Evolutionary conservation across 1,140 invertebrate species (phyloP).

Genomic region (Marisa cornuarietis): DNA sequence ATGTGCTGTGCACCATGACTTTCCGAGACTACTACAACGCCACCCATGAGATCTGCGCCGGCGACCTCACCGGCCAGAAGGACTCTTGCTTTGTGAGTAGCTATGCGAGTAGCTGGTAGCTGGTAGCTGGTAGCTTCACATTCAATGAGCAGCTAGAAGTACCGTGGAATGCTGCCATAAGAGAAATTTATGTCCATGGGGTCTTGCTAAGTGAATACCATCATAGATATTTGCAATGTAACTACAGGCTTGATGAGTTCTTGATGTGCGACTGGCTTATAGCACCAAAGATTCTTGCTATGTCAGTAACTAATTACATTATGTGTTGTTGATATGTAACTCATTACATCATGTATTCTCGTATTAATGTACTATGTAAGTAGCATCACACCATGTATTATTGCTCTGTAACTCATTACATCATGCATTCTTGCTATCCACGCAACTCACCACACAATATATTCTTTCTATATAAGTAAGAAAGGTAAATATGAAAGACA

Average conservation of each 20-base stretch:
- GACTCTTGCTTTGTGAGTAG: constrained; percentile 3
- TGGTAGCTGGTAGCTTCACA: no score
- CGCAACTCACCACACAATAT: not conserved
- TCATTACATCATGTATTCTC: not conserved
- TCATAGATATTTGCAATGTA: not conserved
- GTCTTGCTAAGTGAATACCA: not conserved
- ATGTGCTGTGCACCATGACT: not conserved
- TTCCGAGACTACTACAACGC: not conserved
- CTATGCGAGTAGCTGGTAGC: no score
- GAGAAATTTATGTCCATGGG: not conserved
- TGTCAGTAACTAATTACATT: not conserved
- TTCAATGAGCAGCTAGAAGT: not conserved
- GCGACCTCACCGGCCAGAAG: not conserved
- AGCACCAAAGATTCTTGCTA: not conserved
- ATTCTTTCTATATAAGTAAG: not conserved
- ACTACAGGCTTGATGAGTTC: not conserved
- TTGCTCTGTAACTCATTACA: not conserved
- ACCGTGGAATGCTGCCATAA: not conserved
- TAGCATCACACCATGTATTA: not conserved
- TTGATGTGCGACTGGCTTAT: not conserved
- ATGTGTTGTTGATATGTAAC: not conserved
- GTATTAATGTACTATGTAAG: not conserved
- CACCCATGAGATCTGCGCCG: constrained; percentile 1
- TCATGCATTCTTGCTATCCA: not conserved
- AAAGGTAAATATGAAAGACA: no score